Evolutionary conservation across 2,888 invertebrate species (phyloP).

Genomic region (Tricholauxania praeusta): DNA sequence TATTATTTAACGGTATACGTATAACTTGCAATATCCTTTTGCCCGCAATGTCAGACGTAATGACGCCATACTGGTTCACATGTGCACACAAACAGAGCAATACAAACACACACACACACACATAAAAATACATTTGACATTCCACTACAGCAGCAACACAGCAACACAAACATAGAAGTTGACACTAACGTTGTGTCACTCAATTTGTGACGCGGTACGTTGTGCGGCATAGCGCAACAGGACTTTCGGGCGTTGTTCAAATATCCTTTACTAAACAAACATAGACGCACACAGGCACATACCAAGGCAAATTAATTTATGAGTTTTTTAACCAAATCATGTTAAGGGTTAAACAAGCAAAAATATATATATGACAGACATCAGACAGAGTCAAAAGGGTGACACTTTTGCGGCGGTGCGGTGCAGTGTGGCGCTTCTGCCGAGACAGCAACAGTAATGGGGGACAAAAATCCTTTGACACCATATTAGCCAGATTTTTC

Average conservation of each 20-base stretch:
- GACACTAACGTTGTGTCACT: conserved; percentile 28
- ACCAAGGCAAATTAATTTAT: conserved; percentile 26
- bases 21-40: conserved; percentile 1
- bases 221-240: neutral
- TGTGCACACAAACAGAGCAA: neutral
- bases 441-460: conserved; percentile 9
- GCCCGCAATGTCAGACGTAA: conserved; percentile 1
- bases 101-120: conserved; percentile 1
- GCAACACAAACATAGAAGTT: neutral
- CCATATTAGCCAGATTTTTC: conserved; percentile 24
- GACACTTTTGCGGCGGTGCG: no score
- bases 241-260: neutral
- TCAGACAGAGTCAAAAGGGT: conserved; percentile 5
- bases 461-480: conserved; percentile 23
- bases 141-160: no score
- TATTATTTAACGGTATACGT: conserved; percentile 18
- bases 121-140: neutral
- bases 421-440: no score
- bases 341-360: conserved; percentile 29
- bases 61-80: conserved; percentile 19
- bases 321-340: conserved; percentile 27
- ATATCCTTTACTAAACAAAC: neutral
- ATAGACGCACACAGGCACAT: neutral
- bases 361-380: conserved; percentile 16
- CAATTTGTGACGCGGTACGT: neutral